Evolutionary conservation across 2,888 invertebrate species (phyloP).

Genomic region (Idaea aversata): DNA sequence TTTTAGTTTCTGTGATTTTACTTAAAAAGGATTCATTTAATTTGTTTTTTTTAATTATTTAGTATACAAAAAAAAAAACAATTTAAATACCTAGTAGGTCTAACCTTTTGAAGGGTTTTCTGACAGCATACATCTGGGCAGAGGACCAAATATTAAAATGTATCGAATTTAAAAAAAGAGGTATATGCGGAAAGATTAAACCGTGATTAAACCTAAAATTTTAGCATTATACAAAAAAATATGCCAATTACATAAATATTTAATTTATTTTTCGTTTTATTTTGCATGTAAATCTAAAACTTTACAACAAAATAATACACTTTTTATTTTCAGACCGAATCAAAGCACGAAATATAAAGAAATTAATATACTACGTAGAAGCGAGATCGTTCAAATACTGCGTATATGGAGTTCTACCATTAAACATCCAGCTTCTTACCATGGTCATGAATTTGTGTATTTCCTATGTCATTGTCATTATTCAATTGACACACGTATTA

Average conservation of each 20-base stretch:
- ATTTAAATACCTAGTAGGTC: too few relatives aligned
- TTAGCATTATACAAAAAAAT: too few relatives aligned
- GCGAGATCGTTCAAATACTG: slow-evolving; percentile 22
- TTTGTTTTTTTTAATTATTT: not conserved
- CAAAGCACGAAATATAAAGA: slow-evolving; percentile 5
- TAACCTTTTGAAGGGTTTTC: too few relatives aligned
- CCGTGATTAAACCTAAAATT: too few relatives aligned
- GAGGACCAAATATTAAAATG: too few relatives aligned
- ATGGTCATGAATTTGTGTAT: slow-evolving; percentile 25
- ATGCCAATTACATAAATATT: not conserved
- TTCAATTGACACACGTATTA: slow-evolving; percentile 28
- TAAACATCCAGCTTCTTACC: slow-evolving; percentile 25
- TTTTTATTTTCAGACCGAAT: slow-evolving; percentile 13
- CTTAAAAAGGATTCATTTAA: not conserved
- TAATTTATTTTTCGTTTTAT: not conserved
- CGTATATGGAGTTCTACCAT: slow-evolving; percentile 25
- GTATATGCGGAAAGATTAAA: too few relatives aligned
- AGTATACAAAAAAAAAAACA: too few relatives aligned
- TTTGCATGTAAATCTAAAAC: not conserved
- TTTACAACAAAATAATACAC: not conserved
- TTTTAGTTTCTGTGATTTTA: too few relatives aligned
- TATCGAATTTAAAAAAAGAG: too few relatives aligned
- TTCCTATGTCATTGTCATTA: slow-evolving; percentile 31
- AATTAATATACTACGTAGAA: slow-evolving; percentile 24
- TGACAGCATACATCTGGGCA: too few relatives aligned